These are phyloP conservation scores for Melanostoma scalare DNA, from an alignment of 2,888 invertebrate species.

Conservation along the genomic window DNA sequence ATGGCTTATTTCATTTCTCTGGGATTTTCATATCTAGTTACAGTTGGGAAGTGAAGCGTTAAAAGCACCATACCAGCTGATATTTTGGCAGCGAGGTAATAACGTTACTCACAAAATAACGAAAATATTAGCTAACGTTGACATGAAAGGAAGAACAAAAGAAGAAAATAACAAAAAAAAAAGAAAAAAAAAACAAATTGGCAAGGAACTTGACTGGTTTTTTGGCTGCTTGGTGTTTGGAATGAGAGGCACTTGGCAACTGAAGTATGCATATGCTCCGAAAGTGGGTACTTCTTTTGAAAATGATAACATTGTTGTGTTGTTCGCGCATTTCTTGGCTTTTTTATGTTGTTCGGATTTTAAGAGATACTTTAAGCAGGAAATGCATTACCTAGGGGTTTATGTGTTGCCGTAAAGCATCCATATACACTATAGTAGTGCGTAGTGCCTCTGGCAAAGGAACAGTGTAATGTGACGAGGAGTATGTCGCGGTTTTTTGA, in stretches of 20 bases:
- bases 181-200: constrained; percentile 39
- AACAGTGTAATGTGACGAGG: constrained; percentile 6
- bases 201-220: constrained; percentile 54
- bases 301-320: constrained; percentile 67
- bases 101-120: constrained; percentile 43
- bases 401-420: constrained; percentile 36
- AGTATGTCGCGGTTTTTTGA: constrained; percentile 8
- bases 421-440: neutral
- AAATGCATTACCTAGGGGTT: constrained; percentile 62
- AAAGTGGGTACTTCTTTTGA: constrained; percentile 29
- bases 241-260: constrained; percentile 52
- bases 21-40: constrained; percentile 39
- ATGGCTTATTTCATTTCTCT: constrained; percentile 64
- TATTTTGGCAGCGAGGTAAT: constrained; percentile 60
- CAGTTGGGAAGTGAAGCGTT: constrained; percentile 16
- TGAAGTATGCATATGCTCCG: constrained; percentile 24
- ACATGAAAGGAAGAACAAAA: neutral
- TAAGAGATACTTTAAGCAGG: constrained; percentile 39
- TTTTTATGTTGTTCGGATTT: constrained; percentile 58
- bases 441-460: constrained; percentile 33
- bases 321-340: constrained; percentile 60
- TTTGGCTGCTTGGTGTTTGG: constrained; percentile 46
- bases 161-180: neutral
- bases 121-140: constrained; percentile 66
- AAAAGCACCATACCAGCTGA: constrained; percentile 49